phyloP scores from a whole-genome alignment of 2,888 invertebrate species.

The Harmothoe impar region DNA sequence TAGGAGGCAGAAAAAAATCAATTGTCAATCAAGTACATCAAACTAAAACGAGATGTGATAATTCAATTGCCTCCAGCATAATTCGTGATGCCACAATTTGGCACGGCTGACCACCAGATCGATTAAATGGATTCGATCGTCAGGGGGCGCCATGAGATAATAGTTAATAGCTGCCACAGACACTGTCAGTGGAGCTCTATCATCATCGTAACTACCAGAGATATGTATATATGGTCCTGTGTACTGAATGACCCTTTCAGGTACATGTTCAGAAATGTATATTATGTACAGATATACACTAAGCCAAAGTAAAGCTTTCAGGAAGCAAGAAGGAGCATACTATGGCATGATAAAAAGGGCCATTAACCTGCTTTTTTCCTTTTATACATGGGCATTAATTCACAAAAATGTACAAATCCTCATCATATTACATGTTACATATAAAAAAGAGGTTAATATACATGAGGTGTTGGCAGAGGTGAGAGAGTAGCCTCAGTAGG shows the following conservation, averaged over 20 bases:
- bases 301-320: not conserved
- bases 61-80: constrained; percentile 9
- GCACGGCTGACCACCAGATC: constrained; percentile 25
- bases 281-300: not conserved
- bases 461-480: no score
- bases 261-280: not conserved
- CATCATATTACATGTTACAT: no score
- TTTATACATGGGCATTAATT: no score
- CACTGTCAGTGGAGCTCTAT: not conserved
- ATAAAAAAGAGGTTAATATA: no score
- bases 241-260: not conserved
- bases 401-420: no score
- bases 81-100: not conserved
- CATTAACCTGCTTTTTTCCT: no score
- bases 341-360: no score
- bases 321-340: no score
- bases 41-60: constrained; percentile 23
- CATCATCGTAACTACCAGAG: not conserved
- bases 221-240: not conserved
- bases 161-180: constrained; percentile 10
- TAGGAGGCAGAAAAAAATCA: not conserved
- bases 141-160: not conserved
- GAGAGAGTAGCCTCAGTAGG: not conserved
- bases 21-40: constrained; percentile 1
- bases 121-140: constrained; percentile 42